Evolutionary conservation across 2,113 vertebrate genomes (phyloP).

Genomic region (Pandion haliaetus): DNA sequence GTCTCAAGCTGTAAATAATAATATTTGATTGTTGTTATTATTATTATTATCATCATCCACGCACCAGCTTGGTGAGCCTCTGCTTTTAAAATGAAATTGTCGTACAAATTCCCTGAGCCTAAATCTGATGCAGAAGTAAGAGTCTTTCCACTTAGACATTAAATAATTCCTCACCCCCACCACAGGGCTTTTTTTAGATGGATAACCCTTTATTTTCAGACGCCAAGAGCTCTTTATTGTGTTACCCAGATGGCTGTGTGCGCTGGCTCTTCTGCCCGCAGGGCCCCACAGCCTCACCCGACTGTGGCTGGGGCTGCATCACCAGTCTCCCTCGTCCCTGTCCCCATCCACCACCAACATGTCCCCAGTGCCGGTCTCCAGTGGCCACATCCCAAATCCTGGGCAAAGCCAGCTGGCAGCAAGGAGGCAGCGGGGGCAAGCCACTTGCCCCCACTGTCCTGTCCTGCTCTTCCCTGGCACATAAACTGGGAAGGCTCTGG

Average conservation of each 20-base stretch:
- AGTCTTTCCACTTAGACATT: not conserved
- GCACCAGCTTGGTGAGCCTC: not conserved
- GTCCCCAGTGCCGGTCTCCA: not conserved
- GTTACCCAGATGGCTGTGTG: not conserved
- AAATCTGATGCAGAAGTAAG: not conserved
- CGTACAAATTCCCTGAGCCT: not conserved
- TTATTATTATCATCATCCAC: too few relatives aligned
- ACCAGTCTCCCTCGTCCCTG: not conserved
- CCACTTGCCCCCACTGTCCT: not conserved
- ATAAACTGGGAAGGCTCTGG: not conserved
- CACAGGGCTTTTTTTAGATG: not conserved
- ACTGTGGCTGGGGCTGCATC: not conserved
- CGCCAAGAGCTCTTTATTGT: not conserved
- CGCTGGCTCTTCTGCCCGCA: not conserved
- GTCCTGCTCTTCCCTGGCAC: not conserved
- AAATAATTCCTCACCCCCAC: not conserved
- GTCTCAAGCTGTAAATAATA: not conserved
- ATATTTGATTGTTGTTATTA: too few relatives aligned
- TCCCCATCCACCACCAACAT: not conserved
- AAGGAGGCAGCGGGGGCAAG: fast-evolving
- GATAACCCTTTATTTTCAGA: not conserved
- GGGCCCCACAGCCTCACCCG: not conserved
- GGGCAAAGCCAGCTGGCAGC: not conserved
- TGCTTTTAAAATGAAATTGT: not conserved
- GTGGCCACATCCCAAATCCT: fast-evolving